Evolutionary conservation across 2,797 vertebrate species (phyloP).

Genomic region (Choloepus didactylus): DNA sequence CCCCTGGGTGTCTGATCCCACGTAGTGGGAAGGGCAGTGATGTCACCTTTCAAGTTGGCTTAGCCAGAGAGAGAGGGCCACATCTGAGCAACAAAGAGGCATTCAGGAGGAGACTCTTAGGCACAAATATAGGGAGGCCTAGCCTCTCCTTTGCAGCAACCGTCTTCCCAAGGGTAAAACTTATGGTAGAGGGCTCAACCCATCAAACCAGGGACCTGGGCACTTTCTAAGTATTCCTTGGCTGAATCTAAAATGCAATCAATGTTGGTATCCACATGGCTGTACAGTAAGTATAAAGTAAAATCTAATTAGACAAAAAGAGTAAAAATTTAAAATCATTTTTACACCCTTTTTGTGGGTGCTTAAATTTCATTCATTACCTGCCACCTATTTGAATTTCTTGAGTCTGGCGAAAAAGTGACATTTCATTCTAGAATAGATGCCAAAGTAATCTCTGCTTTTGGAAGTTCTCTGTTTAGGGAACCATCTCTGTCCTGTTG

Average conservation of each 20-base stretch:
- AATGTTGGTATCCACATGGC: not conserved
- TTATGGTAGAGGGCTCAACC: no score
- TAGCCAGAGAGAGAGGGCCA: no score
- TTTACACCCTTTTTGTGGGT: not conserved
- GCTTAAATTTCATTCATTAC: constrained; percentile 27
- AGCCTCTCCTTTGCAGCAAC: no score
- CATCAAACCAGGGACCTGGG: not conserved
- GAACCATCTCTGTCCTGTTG: not conserved
- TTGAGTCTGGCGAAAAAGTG: constrained; percentile 7
- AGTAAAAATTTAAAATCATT: not conserved
- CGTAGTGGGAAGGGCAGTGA: no score
- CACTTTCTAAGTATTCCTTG: not conserved
- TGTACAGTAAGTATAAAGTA: constrained; percentile 30
- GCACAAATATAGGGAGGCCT: no score
- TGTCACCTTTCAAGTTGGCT: no score
- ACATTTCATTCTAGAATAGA: not conserved
- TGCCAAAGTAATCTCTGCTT: not conserved
- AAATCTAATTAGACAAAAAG: constrained; percentile 34
- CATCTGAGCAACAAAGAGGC: no score
- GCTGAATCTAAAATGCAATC: constrained; percentile 8
- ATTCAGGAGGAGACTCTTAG: no score
- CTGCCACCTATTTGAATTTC: not conserved
- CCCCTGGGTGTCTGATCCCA: no score
- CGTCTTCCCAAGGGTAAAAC: no score
- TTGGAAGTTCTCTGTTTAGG: not conserved